Evolutionary conservation across 1,140 invertebrate genomes (phyloP), one percentile per base, ranked within the genome.

Genomic region (Ooceraea biroi): DNA sequence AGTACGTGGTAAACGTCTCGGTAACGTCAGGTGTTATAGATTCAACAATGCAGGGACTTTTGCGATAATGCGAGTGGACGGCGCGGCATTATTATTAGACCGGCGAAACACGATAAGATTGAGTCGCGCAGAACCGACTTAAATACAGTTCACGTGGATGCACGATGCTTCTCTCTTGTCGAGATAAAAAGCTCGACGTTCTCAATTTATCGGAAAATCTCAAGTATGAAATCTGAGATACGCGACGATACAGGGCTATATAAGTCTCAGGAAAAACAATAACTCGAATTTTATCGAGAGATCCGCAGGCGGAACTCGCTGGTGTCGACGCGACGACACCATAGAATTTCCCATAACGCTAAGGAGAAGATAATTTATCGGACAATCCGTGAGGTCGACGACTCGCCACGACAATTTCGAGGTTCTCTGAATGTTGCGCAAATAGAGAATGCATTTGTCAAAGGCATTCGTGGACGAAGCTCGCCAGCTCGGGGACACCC

Each of bases 31-130:
- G 30, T 65, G n/a, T 77, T 41, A 44, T 41, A 25, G 14, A 41
- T 1, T 48, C 22, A 46, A 30, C 11, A n/a, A 46, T 69, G 41
- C 14, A 3, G 22, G 1, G 66, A 58, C 50, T 19, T 69, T 25
- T 22, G 22, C 74, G 36, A 44, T 36, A 36, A 36, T 10, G 17
- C 48, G n/a, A n/a, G n/a, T n/a, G n/a, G n/a, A n/a, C n/a, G n/a
- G 63, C 41, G n/a, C 36, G 30, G 46, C 65, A 55, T 80, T 69
- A 71, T 80, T 69, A 71, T 12, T 19, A 44, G 36, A 41, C 10
- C 36, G 50, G n/a, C 50, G 27, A 80, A 80, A 58, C 22, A 22
- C 27, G 46, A 63, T 22, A 44, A 77, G 74, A 66, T 66, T 52
- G 60, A 52, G 22, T 14, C 14, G 48, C 22, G 22, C 19, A 46